These are phyloP conservation scores for Chymomyza fuscimana DNA, from an alignment of 2,888 invertebrate genomes.

Conservation along the genomic window DNA sequence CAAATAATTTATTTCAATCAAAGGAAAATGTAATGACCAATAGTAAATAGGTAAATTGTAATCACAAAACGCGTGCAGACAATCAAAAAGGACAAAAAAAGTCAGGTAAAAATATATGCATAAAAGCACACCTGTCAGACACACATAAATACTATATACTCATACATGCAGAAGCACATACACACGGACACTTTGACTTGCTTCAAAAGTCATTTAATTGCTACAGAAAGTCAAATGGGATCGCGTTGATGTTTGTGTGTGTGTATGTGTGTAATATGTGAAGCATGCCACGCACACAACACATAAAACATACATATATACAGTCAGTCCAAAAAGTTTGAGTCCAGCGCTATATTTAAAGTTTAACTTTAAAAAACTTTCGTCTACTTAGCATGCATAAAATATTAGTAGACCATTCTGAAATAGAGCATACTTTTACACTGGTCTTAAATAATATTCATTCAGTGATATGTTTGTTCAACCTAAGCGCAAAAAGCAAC, in stretches of 20 bases:
- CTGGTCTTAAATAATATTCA: no score
- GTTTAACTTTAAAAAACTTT: no score
- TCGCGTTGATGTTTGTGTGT: slow-evolving; percentile 22
- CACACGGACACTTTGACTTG: not conserved
- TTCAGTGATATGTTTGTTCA: no score
- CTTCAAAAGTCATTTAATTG: slow-evolving; percentile 30
- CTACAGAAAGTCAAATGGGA: slow-evolving; percentile 13
- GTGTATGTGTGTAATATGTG: slow-evolving; percentile 17
- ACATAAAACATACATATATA: not conserved
- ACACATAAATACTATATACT: not conserved
- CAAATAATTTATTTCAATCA: slow-evolving; percentile 62
- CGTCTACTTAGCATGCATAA: not conserved
- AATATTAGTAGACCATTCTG: not conserved
- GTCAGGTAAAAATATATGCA: not conserved
- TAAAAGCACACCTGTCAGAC: not conserved
- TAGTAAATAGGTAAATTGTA: slow-evolving; percentile 6
- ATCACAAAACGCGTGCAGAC: not conserved
- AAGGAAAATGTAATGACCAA: slow-evolving; percentile 41
- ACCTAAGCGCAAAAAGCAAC: no score
- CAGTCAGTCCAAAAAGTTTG: no score
- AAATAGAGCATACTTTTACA: slow-evolving; percentile 2
- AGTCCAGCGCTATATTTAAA: no score
- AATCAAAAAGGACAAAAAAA: not conserved
- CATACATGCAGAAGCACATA: not conserved
- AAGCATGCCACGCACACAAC: slow-evolving; percentile 1